Percentiles rank a stretch among this genome's conserved stretches.
Evolutionary conservation across 2,888 invertebrate species (phyloP).

Genomic region (Leptinotarsa tumamoca): DNA sequence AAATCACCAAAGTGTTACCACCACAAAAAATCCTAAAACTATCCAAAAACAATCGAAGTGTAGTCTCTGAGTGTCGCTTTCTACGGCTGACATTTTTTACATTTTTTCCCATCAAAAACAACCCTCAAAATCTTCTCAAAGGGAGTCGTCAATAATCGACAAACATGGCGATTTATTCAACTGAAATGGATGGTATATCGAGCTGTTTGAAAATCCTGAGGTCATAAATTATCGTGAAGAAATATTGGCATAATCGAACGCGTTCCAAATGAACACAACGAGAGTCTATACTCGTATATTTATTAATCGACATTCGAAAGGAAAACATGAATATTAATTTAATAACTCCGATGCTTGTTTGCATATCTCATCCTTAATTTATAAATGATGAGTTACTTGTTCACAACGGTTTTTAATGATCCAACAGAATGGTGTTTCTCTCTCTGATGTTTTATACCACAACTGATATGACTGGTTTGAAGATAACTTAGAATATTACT

Average conservation of each 20-base stretch:
- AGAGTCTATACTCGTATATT: conserved; percentile 49
- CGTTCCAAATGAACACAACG: conserved; percentile 49
- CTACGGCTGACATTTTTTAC: too few relatives aligned
- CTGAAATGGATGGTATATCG: conserved; percentile 10
- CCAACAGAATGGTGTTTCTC: background rate
- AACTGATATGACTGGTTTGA: too few relatives aligned
- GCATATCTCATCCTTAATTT: conserved; percentile 47
- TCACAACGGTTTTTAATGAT: conserved; percentile 24
- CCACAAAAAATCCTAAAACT: too few relatives aligned
- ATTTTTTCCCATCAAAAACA: conserved; percentile 1
- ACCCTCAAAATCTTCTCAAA: background rate
- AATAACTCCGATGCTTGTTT: conserved; percentile 54
- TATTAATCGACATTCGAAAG: conserved; percentile 51
- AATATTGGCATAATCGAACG: conserved; percentile 51
- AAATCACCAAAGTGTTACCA: too few relatives aligned
- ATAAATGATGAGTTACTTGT: conserved; percentile 35
- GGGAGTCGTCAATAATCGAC: background rate
- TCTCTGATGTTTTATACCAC: background rate
- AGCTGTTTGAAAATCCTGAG: conserved; percentile 12
- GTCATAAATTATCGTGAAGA: conserved; percentile 44
- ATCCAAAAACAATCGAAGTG: too few relatives aligned
- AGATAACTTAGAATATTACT: too few relatives aligned
- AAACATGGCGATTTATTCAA: conserved; percentile 23
- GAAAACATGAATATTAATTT: conserved; percentile 57
- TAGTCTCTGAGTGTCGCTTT: too few relatives aligned